phyloP scores from a whole-genome alignment of 2,888 invertebrate species.

The Sinelater perroti region DNA sequence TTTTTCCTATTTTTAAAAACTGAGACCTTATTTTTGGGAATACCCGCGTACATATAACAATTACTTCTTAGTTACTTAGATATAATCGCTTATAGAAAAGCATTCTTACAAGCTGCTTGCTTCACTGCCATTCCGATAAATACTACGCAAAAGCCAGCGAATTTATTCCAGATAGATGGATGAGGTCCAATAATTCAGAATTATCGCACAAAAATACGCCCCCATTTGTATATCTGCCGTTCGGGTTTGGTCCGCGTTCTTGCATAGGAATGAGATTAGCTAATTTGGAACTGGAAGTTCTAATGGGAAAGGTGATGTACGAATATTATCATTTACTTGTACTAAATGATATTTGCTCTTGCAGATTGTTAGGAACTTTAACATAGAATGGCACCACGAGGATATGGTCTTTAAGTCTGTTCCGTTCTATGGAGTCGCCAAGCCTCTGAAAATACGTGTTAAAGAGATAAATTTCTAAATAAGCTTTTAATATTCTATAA shows the following conservation, averaged over 20 bases:
- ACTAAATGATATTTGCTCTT: too few species aligned
- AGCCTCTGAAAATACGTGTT: conserved; percentile 45
- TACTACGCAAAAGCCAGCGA: conserved; percentile 43
- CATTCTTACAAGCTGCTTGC: conserved; percentile 9
- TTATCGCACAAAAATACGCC: conserved; percentile 53
- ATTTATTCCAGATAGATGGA: conserved; percentile 53
- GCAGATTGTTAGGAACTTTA: conserved; percentile 48
- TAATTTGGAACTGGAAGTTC: conserved; percentile 65
- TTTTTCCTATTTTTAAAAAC: too few species aligned
- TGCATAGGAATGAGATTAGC: conserved; percentile 78
- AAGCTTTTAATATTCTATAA: too few species aligned
- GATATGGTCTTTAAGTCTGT: conserved; percentile 43
- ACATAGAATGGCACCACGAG: conserved; percentile 51
- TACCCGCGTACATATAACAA: too few species aligned
- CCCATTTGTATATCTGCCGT: conserved; percentile 71
- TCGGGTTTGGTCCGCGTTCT: conserved; percentile 73
- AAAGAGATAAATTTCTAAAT: too few species aligned
- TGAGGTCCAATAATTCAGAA: conserved; percentile 42
- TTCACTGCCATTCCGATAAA: conserved; percentile 16
- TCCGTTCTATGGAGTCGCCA: conserved; percentile 45
- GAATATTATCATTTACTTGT: too few species aligned
- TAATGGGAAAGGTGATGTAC: conserved; percentile 48
- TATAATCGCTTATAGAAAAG: conserved; percentile 2
- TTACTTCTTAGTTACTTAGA: too few species aligned
- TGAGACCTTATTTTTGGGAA: too few species aligned